Evolutionary conservation across 2,113 vertebrate genomes (phyloP).

Genomic region (Macroglossus sobrinus): DNA sequence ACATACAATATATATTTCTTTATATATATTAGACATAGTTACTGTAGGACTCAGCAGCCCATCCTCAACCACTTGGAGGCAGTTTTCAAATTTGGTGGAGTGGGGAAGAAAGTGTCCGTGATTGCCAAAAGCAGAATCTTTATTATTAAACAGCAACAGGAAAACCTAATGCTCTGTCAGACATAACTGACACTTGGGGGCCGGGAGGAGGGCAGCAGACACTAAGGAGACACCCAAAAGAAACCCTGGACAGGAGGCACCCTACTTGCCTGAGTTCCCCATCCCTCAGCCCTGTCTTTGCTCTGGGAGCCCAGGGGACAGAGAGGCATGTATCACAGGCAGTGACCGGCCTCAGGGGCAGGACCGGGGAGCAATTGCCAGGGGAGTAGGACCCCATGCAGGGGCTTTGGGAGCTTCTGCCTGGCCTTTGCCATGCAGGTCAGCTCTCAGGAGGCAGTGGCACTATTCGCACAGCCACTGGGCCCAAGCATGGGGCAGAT

Average conservation of each 20-base stretch:
- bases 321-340: not conserved
- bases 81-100: conserved; percentile 20
- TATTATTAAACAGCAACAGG: conserved; percentile 72
- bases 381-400: not conserved
- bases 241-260: not conserved
- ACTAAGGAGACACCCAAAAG: not conserved
- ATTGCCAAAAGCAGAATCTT: conserved; percentile 57
- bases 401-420: not conserved
- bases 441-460: not conserved
- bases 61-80: not conserved
- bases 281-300: not conserved
- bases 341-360: not conserved
- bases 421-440: not conserved
- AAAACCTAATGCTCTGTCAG: conserved; percentile 30
- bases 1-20: conserved; percentile 69
- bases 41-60: conserved; percentile 12
- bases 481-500: not conserved
- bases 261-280: not conserved
- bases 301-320: not conserved
- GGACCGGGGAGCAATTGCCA: not conserved
- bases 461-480: not conserved
- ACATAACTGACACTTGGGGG: not conserved
- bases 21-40: conserved; percentile 70
- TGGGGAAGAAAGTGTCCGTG: not conserved
- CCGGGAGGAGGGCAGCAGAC: not conserved